Evolutionary conservation across 2,797 vertebrate genomes (phyloP), one percentile per base, ranked within the genome.

Genomic region (Anguilla megastoma): DNA sequence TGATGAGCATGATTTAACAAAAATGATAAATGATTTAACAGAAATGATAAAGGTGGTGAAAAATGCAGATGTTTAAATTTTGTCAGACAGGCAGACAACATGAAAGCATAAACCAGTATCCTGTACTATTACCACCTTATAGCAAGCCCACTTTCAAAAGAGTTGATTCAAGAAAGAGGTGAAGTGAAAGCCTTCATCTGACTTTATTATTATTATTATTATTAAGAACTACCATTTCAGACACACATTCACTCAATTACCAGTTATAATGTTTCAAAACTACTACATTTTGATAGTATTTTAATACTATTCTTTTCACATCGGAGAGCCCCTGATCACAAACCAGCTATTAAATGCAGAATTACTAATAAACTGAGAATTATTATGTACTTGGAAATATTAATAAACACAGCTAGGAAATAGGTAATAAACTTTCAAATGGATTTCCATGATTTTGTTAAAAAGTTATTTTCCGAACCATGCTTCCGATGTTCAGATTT

Each of bases 401-500:
- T 74, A 33, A 10, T 74, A 45, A 41, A 79, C 71, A 74, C 30
- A 79, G 36, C 24, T 36, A 41, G 36, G 12, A 79, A 79, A 79
- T 79, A 18, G 36, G 33, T 45, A 33, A 79, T 33, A 79, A 16
- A 79, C 7, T 79, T 41, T 41, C 36, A 41, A 41, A 45, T 41
- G 36, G 74, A 79, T 45, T 79, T 41, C 3, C 33, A 10, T 82
- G 21, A n/a, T n/a, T 33, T 36, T 76, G 33, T 82, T n/a, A 8
- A 48, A 45, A 89, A 88, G 91, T 88, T 50, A 90, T 89, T 76
- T 84, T 52, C 52, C 8, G 45, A 82, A 48, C 21, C 79, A 82
- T 92, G 86, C 90, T 85, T 30, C 48, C 18, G 16, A 87, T 86
- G 48, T 56, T 50, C 84, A 74, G 48, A 79, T 41, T 41, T 79